Base-by-base conservation (phyloP, 2,113 vertebrate genomes). In the Phylloscopus trochiloides region DNA sequence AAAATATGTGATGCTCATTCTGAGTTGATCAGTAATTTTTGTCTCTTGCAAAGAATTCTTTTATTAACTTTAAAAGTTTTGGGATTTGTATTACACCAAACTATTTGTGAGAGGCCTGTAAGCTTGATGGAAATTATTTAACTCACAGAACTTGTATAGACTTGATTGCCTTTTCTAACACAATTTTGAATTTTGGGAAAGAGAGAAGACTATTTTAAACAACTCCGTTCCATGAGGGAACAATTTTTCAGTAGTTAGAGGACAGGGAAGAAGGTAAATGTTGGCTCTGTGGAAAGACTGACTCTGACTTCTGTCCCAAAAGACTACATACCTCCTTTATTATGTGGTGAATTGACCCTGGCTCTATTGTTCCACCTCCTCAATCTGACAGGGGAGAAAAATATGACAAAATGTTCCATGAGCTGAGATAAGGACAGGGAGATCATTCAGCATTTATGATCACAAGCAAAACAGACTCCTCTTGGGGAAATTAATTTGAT, bases 21-120 rank as follows among this genome's bases (percentile, higher is more conserved):
- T 82, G 52, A 92, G 65, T 61, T 65, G 66, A 91, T 91, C 52
- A 59, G 70, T 89, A 87, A 21, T 71, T 91, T 91, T 88, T 91
- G 22, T 52, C n/a, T 79, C 40, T 81, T 91, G 24, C 43, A 75
- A 94, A 83, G 21, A 74, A 85, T 24, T n/a, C 24, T 73, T 88
- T 51, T 58, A 74, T 67, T 82, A 0, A 62, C 52, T 92, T 80
- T 28, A 67, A 67, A 80, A 94, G 26, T 90, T 63, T 50, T 25
- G 42, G 17, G 55, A 52, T 81, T 88, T 71, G 8, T 87, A 55
- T 92, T 81, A 15, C 52, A 78, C 17, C 3, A 31, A 74, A 74
- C 34, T 88, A 48, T 58, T 90, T 83, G 51, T 88, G 67, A 70
- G 32, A 54, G 8, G 36, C 50, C 29, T 90, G 59, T 32, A 92